Conservation (phyloP, 2,113 vertebrate genomes). For the Vulpes lagopus region DNA sequence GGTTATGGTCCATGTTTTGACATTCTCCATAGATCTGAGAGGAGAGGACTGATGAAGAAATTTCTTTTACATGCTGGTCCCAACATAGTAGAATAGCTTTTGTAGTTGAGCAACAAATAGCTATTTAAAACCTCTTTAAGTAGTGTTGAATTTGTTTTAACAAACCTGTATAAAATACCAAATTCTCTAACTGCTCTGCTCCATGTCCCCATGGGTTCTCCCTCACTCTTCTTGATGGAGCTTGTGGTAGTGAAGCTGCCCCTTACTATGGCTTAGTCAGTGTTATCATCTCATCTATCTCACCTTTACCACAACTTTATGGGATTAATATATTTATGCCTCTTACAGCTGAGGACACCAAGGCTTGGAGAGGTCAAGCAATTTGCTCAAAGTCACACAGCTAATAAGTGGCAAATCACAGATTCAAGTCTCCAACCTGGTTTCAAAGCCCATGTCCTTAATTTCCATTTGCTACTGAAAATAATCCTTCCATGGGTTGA, state of each 20-base stretch:
- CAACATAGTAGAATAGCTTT: background rate
- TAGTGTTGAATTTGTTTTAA: background rate
- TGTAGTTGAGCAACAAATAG: background rate
- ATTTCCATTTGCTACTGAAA: background rate
- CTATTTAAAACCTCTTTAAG: background rate
- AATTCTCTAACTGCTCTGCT: background rate
- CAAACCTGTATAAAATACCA: background rate
- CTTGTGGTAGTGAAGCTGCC: background rate
- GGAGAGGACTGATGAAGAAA: background rate
- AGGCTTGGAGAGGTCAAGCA: background rate
- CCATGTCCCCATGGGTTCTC: background rate
- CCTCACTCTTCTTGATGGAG: background rate
- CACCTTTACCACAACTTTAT: background rate
- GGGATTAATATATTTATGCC: background rate
- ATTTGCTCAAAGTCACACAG: constrained; percentile 61
- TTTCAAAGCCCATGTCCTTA: constrained; percentile 10
- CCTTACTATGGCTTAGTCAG: background rate
- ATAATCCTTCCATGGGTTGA: background rate
- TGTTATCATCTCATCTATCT: background rate
- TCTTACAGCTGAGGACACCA: background rate
- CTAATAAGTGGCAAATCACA: background rate
- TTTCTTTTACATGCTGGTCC: background rate
- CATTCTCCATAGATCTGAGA: background rate
- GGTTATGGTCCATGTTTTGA: background rate
- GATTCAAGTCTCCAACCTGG: background rate